Conservation (phyloP, 2,888 invertebrate genomes). For the Diaprepes abbreviatus region DNA sequence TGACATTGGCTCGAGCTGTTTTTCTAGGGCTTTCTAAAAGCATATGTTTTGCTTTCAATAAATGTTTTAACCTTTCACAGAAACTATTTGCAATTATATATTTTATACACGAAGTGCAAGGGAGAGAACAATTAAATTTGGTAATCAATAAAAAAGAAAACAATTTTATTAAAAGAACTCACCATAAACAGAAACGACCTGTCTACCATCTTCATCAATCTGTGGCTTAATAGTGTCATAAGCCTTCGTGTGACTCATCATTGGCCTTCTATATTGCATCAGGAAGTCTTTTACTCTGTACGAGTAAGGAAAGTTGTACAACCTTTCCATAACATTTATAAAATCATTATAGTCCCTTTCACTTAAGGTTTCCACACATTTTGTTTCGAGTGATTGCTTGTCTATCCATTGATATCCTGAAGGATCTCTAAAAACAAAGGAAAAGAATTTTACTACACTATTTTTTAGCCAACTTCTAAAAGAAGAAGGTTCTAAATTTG, state of each 20-base stretch:
- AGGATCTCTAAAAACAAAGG: conserved; percentile 68
- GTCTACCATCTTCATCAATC: conserved; percentile 79
- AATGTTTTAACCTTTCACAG: too few relatives aligned
- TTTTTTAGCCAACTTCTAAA: too few relatives aligned
- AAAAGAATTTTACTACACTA: conserved; percentile 14
- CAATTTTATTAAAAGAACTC: conserved; percentile 48
- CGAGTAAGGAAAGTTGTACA: conserved; percentile 80
- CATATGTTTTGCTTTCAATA: too few relatives aligned
- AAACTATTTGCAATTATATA: too few relatives aligned
- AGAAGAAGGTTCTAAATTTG: too few relatives aligned
- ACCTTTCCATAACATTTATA: conserved; percentile 78
- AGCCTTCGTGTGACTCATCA: conserved; percentile 73
- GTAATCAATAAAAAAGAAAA: too few relatives aligned
- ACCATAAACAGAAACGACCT: conserved; percentile 80
- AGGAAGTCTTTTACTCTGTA: conserved; percentile 81
- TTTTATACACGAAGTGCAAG: too few relatives aligned
- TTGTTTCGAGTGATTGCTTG: conserved; percentile 75
- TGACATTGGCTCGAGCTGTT: conserved; percentile 81
- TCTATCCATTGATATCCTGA: conserved; percentile 76
- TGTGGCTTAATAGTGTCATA: conserved; percentile 77
- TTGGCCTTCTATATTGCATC: conserved; percentile 75
- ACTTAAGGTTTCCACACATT: conserved; percentile 77
- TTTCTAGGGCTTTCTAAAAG: conserved; percentile 79
- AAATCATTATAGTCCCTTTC: conserved; percentile 82
- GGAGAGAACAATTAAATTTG: too few relatives aligned